Conservation (phyloP, 2,888 invertebrate genomes). For the Drosophila niveifrons region DNA sequence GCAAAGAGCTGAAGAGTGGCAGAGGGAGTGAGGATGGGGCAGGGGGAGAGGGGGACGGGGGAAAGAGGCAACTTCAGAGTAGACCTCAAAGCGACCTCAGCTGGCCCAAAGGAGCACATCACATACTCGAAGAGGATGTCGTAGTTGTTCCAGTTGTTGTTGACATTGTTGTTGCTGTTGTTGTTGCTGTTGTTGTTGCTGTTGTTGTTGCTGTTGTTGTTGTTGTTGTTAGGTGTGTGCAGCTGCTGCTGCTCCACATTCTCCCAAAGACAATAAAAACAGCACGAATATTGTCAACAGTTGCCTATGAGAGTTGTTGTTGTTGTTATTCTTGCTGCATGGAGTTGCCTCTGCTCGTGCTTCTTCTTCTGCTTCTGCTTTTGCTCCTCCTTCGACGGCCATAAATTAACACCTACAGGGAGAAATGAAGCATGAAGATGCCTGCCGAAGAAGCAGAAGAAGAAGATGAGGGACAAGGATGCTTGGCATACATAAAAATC, state of each 20-base stretch:
- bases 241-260: conserved; percentile 63
- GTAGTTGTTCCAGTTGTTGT: conserved; percentile 49
- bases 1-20: not conserved
- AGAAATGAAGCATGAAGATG: conserved; percentile 15
- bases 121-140: conserved; percentile 42
- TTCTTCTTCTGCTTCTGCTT: conserved; percentile 2
- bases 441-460: not conserved
- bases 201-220: conserved; percentile 15
- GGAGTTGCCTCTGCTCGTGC: conserved; percentile 27
- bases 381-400: conserved; percentile 43
- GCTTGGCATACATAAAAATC: conserved; percentile 38
- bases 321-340: conserved; percentile 44
- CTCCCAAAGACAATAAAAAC: conserved; percentile 45
- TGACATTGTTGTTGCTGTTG: conserved; percentile 47
- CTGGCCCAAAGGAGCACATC: conserved; percentile 29
- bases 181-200: conserved; percentile 44
- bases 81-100: conserved; percentile 28
- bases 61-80: conserved; percentile 17
- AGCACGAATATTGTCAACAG: conserved; percentile 24
- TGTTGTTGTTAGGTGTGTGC: conserved; percentile 52
- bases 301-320: conserved; percentile 15
- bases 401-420: conserved; percentile 80
- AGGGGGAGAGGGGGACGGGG: not conserved
- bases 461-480: not conserved
- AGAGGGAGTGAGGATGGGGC: not conserved